Percentiles rank a stretch among this genome's conserved stretches.
These are phyloP conservation scores for Lepidurus packardi DNA, from an alignment of 1,140 invertebrate genomes.

Conservation along the genomic window DNA sequence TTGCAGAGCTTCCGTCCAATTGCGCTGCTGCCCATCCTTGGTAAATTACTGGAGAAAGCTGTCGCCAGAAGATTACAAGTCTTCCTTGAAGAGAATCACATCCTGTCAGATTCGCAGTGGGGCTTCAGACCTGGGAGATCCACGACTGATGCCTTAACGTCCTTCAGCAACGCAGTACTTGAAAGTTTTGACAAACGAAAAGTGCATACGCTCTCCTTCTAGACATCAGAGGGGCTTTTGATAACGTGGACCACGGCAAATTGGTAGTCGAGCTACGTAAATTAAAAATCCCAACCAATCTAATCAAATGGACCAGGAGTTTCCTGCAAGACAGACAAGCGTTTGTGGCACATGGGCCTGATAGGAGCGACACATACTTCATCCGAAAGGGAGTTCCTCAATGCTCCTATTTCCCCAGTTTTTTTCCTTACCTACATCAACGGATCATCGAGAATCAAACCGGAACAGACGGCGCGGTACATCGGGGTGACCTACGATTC, in stretches of 20 bases:
- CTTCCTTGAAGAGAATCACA: background rate
- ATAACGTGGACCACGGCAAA: background rate
- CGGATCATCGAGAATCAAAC: no score
- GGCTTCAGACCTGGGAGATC: background rate
- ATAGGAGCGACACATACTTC: background rate
- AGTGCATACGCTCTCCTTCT: background rate
- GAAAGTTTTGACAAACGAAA: background rate
- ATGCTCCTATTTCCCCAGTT: conserved; percentile 9
- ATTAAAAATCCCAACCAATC: background rate
- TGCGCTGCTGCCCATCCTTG: background rate
- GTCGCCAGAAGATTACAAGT: background rate
- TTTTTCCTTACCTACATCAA: conserved; percentile 14
- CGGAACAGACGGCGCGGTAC: no score
- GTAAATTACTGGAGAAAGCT: background rate
- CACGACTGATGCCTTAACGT: background rate
- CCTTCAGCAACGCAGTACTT: background rate
- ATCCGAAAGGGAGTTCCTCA: background rate
- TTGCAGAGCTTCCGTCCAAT: background rate
- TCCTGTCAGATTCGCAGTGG: background rate
- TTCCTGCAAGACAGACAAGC: background rate
- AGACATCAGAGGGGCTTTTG: background rate
- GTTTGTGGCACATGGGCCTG: background rate
- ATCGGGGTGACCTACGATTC: no score
- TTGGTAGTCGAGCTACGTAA: background rate
- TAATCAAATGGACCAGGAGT: background rate